Percentiles rank a stretch among this genome's conserved stretches.
Evolutionary conservation across 64 coral and sea anemone species (phyloP).

Genomic region (Pocillopora damicornis): DNA sequence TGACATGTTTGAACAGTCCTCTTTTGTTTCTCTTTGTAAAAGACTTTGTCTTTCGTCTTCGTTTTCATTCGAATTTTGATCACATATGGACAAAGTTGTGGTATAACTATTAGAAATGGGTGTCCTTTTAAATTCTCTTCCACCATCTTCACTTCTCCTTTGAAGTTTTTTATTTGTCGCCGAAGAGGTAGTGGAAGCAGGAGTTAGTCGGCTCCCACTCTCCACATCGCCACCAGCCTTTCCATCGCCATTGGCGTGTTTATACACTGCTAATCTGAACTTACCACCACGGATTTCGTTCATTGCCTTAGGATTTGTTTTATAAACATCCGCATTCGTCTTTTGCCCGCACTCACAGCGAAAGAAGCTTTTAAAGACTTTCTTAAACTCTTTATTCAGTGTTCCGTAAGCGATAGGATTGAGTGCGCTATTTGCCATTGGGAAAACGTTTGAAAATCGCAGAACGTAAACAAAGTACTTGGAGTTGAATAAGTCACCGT

Average conservation of each 20-base stretch:
- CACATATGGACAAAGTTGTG: background rate
- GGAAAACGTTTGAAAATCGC: conserved; percentile 87
- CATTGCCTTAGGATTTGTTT: background rate
- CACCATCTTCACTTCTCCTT: background rate
- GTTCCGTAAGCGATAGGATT: conserved; percentile 91
- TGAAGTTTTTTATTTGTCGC: background rate
- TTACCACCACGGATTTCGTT: conserved; percentile 16
- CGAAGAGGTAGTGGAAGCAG: background rate
- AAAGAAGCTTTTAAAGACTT: conserved; percentile 82
- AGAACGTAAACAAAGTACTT: conserved; percentile 75
- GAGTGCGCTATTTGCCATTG: conserved; percentile 89
- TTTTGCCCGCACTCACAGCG: conserved; percentile 49
- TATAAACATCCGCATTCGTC: background rate
- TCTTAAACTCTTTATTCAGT: conserved; percentile 85
- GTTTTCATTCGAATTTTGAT: background rate
- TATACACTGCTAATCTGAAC: conserved; percentile 49
- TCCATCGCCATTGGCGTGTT: conserved; percentile 12
- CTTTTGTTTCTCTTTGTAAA: background rate
- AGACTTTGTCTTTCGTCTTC: background rate
- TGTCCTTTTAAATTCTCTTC: background rate
- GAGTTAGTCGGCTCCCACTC: background rate
- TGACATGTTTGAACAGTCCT: background rate
- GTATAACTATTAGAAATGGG: background rate
- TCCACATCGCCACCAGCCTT: background rate
- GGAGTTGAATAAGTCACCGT: conserved; percentile 44